Evolutionary conservation across 2,888 invertebrate genomes (phyloP).

Genomic region (Acanthosepion pharaonis): DNA sequence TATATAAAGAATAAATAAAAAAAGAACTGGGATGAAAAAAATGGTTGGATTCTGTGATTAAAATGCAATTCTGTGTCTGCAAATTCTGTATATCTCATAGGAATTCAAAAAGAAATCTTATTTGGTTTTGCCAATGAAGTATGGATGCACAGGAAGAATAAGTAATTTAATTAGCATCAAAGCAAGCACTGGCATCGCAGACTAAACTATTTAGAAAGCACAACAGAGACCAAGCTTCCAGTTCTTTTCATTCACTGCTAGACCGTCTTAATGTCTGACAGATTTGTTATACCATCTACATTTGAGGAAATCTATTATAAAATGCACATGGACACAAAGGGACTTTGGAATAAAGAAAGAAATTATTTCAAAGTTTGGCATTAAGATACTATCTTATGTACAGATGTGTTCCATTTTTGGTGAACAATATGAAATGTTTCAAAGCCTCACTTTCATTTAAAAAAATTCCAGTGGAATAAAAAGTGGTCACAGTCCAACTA

Average conservation of each 20-base stretch:
- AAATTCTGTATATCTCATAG: not conserved
- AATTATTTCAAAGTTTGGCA: not conserved
- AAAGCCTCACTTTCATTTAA: too few species aligned
- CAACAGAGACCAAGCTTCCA: not conserved
- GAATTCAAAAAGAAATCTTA: conserved; percentile 21
- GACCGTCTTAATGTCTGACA: not conserved
- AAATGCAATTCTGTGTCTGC: conserved; percentile 21
- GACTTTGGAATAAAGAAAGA: not conserved
- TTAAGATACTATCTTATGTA: not conserved
- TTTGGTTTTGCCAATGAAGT: not conserved
- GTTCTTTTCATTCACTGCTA: not conserved
- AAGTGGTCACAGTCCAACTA: too few species aligned
- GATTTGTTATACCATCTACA: not conserved
- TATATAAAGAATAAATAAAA: not conserved
- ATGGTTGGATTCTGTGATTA: not conserved
- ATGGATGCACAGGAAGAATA: not conserved
- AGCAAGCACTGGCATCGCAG: not conserved
- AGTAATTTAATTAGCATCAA: conserved; percentile 13
- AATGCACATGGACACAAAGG: not conserved
- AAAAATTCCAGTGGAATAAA: too few species aligned
- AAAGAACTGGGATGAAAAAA: not conserved
- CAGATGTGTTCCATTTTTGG: too few species aligned
- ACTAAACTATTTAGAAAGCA: not conserved
- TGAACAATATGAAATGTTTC: too few species aligned
- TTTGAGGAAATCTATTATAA: not conserved